Base-by-base conservation (phyloP, 2,888 invertebrate species). In the Polietes domitor region DNA sequence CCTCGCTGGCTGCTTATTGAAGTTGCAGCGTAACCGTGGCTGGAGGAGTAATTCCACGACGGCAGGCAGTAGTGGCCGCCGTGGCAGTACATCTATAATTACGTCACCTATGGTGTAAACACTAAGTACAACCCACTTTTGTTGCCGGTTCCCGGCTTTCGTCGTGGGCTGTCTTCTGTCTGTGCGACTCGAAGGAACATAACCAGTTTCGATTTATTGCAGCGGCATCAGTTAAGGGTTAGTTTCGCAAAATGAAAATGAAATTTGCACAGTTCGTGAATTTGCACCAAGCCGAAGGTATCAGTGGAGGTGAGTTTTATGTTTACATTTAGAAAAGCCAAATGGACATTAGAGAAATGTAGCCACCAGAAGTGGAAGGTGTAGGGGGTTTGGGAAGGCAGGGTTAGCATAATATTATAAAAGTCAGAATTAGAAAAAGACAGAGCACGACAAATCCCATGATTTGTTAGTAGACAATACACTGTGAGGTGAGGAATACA, bases 101-200 rank as follows among this genome's bases (percentile, higher is more conserved):
- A 86, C 86, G 86, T 86, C 86, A 86, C 86, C 85, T 86, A 78
- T 77, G 79, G 86, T 84, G 86, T 86, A 82, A 83, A 80, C 83
- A 82, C 58, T 75, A 75, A 78, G 85, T 82, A 83, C 86, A 82
- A 77, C 86, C 85, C 83, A 83, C 80, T 74, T 83, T 82, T 81
- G 26, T 47, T 58, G 58, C 43, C 37, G 68, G 68, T 24, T 55
- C 21, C 24, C 55, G 6, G 24, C 12, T n/a, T n/a, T n/a, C n/a
- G n/a, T n/a, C n/a, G n/a, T n/a, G n/a, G n/a, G n/a, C 21, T 12
- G 21, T 19, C 7, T 2, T 53, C 53, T 19, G 5, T 19, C 21
- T 21, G 10, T 7, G 37, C 19, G 65, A 19, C 17, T n/a, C n/a
- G n/a, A n/a, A n/a, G n/a, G n/a, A n/a, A n/a, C n/a, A 9, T n/a